Base-by-base conservation (phyloP, 1,140 invertebrate species). In the Ostrea denselamellosa region DNA sequence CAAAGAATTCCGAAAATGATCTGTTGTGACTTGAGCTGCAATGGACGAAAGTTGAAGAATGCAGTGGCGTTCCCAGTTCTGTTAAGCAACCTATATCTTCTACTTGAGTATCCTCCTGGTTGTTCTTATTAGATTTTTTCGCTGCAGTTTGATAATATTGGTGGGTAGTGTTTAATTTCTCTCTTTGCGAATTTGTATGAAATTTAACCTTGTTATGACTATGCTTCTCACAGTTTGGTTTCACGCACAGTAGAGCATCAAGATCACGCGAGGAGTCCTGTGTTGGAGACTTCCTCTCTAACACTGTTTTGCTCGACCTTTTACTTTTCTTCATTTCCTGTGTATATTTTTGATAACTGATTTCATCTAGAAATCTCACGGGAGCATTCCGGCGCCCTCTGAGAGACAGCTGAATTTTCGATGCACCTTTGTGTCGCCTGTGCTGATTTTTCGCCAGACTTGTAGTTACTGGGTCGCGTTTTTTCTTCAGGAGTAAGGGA, bases 11-110 rank as follows among this genome's bases (percentile, higher is more conserved):
- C 68, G 9, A 14, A 25, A 25, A 77, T 5, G 68, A 77, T 77
- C 68, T 25, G 68, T 77, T 77, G 22, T 28, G 28, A 77, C 28
- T 77, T 0, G 9, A 77, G 2, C 17, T 22, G 22, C 14, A 28
- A 77, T 77, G 68, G 12, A 77, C 68, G 28, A 77, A 77, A 34
- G 68, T 77, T 25, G 68, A 77, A 44, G 68, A 77, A 77, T 77
- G 68, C 25, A 12, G 68, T 14, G 68, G 68, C 4, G 68, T 22
- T 25, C 68, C 68, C 12, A 77, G 68, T 10, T 77, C 68, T 28
- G 28, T 14, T 34, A 77, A 10, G 12, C 68, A 77, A 14, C 28
- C 68, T 14, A 25, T 77, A 14, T 77, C 68, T 5, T 77, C 22
- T 25, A 28, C 10, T 77, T 5, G 28, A 28, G 28, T 25, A 77